Percentiles rank a stretch among this genome's conserved stretches.
These are phyloP conservation scores for Acanthiza pusilla DNA, from an alignment of 2,797 vertebrate species.

Conservation along the genomic window DNA sequence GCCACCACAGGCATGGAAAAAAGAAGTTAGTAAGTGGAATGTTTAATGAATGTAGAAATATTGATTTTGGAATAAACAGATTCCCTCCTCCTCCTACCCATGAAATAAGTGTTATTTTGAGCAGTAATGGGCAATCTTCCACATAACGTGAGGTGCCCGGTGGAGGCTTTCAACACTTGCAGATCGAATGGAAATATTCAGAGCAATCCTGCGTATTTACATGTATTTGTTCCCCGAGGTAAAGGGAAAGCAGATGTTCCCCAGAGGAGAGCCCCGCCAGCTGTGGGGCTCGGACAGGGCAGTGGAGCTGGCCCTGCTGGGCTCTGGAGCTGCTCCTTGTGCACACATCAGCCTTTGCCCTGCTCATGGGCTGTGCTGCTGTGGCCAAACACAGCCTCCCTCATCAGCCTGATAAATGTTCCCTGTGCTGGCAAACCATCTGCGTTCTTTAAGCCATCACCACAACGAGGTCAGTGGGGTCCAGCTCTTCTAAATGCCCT, in stretches of 20 bases:
- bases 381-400: neutral
- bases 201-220: neutral
- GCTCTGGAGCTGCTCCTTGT: neutral
- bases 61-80: slow-evolving; percentile 67
- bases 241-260: slow-evolving; percentile 22
- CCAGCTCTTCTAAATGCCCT: neutral
- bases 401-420: neutral
- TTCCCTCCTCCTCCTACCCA: slow-evolving; percentile 40
- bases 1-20: slow-evolving; percentile 9
- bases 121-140: slow-evolving; percentile 28
- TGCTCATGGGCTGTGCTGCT: neutral
- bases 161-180: slow-evolving; percentile 43
- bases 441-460: neutral
- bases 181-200: slow-evolving; percentile 37
- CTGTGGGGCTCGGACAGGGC: neutral
- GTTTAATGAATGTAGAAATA: slow-evolving; percentile 58
- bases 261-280: neutral
- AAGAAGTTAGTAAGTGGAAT: slow-evolving; percentile 27
- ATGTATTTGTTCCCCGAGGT: neutral
- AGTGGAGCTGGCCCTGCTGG: neutral
- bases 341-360: neutral
- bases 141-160: slow-evolving; percentile 41
- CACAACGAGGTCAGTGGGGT: neutral
- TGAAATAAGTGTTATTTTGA: slow-evolving; percentile 56
- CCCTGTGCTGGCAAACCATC: neutral